Conservation (phyloP, 2,888 invertebrate genomes). For the Agrochola lychnidis region DNA sequence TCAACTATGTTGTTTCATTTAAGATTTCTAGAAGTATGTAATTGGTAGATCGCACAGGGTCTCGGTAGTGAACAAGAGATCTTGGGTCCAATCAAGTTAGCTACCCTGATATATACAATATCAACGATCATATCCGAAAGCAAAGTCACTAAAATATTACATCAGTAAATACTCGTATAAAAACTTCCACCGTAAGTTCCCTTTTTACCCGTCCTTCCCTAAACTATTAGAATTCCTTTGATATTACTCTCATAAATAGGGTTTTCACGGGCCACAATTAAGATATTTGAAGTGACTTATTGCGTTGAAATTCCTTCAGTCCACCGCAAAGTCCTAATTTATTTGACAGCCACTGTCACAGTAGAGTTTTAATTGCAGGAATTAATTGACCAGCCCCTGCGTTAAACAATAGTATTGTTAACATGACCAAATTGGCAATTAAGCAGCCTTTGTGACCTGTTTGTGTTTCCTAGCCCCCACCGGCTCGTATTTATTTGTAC, state of each 20-base stretch:
- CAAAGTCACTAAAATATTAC: neutral
- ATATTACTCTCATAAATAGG: constrained; percentile 45
- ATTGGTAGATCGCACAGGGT: too few species aligned
- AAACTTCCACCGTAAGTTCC: neutral
- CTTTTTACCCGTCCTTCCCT: neutral
- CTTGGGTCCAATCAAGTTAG: too few species aligned
- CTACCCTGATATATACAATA: too few species aligned
- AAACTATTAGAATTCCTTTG: constrained; percentile 34
- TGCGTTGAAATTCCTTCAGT: constrained; percentile 35
- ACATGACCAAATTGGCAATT: constrained; percentile 77
- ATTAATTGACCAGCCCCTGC: constrained; percentile 69
- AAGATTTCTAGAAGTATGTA: too few species aligned
- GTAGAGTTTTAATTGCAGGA: constrained; percentile 66
- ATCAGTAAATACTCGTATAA: neutral
- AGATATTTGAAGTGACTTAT: constrained; percentile 43
- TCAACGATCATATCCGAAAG: neutral
- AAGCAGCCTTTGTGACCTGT: constrained; percentile 71
- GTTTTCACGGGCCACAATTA: constrained; percentile 29
- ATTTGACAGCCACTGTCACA: constrained; percentile 50
- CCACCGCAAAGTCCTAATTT: constrained; percentile 45
- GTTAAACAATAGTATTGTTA: constrained; percentile 72
- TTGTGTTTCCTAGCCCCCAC: constrained; percentile 60
- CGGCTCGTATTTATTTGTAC: constrained; percentile 57
- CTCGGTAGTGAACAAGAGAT: too few species aligned
- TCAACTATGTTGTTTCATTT: too few species aligned